These are phyloP conservation scores for Cyanoderma ruficeps DNA, from an alignment of 2,113 vertebrate genomes.

Conservation along the genomic window DNA sequence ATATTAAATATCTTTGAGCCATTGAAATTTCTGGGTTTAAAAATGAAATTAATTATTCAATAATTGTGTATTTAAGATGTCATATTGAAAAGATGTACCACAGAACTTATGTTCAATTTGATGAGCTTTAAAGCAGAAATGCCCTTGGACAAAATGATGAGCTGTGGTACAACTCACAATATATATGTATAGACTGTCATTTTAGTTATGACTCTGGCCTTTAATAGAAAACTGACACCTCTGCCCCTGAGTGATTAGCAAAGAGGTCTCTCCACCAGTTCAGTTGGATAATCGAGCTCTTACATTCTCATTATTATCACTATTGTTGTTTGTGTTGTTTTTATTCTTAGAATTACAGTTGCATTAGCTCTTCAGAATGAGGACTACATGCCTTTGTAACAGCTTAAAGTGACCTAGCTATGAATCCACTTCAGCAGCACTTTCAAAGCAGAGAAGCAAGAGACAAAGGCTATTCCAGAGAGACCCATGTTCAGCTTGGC, in stretches of 20 bases:
- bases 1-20: background rate
- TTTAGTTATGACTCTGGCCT: background rate
- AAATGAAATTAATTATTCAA: background rate
- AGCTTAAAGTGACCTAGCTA: background rate
- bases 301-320: background rate
- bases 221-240: background rate
- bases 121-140: background rate
- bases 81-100: background rate
- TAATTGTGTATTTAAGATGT: background rate
- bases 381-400: background rate
- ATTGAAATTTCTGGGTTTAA: background rate
- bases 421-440: background rate
- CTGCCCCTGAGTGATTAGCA: background rate
- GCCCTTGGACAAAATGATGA: background rate
- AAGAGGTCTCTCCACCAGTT: background rate
- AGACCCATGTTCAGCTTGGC: accelerated
- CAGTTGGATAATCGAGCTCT: background rate
- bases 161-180: accelerated
- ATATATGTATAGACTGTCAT: background rate
- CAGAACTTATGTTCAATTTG: background rate
- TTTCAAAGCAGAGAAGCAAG: background rate
- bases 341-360: background rate
- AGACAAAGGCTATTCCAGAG: background rate
- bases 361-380: background rate
- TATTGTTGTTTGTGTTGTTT: background rate